Conservation (phyloP, 1,140 invertebrate species). For the Belonocnema kinseyi region DNA sequence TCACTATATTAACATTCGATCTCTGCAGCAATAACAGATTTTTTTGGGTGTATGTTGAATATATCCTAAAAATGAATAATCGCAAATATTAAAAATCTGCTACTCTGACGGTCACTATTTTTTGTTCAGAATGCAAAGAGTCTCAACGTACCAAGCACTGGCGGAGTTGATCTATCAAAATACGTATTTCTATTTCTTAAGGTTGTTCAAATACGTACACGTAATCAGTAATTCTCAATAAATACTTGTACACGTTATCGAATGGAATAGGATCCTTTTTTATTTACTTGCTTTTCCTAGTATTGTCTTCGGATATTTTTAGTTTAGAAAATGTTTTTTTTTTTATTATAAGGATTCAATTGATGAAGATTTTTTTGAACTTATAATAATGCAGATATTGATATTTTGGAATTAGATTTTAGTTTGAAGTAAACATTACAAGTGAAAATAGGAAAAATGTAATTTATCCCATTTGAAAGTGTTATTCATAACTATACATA, state of each 20-base stretch:
- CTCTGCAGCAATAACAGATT: too few relatives aligned
- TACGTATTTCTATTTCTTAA: neutral
- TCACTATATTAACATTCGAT: too few relatives aligned
- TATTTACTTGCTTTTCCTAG: neutral
- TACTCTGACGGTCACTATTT: neutral
- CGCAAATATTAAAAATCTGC: neutral
- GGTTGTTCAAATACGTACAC: neutral
- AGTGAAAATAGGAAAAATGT: too few relatives aligned
- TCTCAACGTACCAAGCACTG: neutral
- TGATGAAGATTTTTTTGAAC: too few relatives aligned
- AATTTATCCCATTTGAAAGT: too few relatives aligned
- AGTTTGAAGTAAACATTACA: too few relatives aligned
- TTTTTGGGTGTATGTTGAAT: too few relatives aligned
- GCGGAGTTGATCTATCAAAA: neutral
- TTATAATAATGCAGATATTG: too few relatives aligned
- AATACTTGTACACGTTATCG: conserved; percentile 11
- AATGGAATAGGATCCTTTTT: conserved; percentile 8
- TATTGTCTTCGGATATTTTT: conserved; percentile 19
- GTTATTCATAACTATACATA: too few relatives aligned
- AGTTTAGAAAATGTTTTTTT: neutral
- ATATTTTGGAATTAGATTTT: too few relatives aligned
- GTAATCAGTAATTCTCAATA: neutral
- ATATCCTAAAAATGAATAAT: neutral
- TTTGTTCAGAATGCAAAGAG: neutral
- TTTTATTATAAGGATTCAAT: neutral